Evolutionary conservation across 1,140 invertebrate genomes (phyloP).

Genomic region (Eumaeus atala): DNA sequence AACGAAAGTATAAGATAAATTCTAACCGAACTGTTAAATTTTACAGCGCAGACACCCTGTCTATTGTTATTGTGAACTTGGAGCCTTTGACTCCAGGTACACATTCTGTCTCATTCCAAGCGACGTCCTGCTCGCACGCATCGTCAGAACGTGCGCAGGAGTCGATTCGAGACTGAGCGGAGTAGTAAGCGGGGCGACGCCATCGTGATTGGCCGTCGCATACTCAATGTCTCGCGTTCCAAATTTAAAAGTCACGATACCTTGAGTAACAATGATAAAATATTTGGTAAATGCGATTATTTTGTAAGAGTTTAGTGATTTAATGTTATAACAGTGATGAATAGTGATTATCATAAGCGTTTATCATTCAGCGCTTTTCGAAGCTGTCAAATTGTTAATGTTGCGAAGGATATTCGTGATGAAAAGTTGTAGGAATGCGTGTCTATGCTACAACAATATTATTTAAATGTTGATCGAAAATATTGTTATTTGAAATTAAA

Average conservation of each 20-base stretch:
- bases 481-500: no score
- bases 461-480: neutral
- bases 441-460: conserved; percentile 34
- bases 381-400: conserved; percentile 44
- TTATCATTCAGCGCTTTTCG: conserved; percentile 39
- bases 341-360: conserved; percentile 39
- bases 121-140: conserved; percentile 40
- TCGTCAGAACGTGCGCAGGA: conserved; percentile 49
- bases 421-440: conserved; percentile 30
- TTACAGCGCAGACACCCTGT: conserved; percentile 22
- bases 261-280: conserved; percentile 9
- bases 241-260: conserved; percentile 50
- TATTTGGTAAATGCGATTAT: neutral
- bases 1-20: neutral
- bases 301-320: conserved; percentile 12
- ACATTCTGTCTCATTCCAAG: conserved; percentile 36
- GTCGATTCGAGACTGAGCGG: conserved; percentile 46
- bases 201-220: conserved; percentile 50
- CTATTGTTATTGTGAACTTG: conserved; percentile 47
- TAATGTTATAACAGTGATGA: conserved; percentile 26
- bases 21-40: neutral
- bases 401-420: conserved; percentile 40
- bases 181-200: conserved; percentile 62
- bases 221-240: conserved; percentile 34
- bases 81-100: conserved; percentile 63